A percentile compares a stretch with the other conserved stretches of the same genome.
phyloP scores from a whole-genome alignment of 1,140 invertebrate species.

The Cephus cinctus region DNA sequence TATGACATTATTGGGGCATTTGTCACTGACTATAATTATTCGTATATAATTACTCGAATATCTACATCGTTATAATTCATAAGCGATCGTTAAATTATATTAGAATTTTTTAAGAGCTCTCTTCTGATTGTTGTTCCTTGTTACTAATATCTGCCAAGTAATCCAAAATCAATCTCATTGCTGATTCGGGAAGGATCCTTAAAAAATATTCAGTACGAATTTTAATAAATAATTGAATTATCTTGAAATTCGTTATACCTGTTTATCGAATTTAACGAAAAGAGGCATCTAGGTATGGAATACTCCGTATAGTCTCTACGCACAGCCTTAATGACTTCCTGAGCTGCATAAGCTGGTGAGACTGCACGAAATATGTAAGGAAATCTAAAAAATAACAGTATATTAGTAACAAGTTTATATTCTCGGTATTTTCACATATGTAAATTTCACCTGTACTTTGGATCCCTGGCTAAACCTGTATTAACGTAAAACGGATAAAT shows the following conservation, averaged over 20 bases:
- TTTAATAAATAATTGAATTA: background rate
- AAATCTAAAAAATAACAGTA: constrained; percentile 25
- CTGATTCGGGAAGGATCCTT: constrained; percentile 31
- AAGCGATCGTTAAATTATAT: too few relatives aligned
- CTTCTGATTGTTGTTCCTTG: too few relatives aligned
- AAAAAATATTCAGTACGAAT: background rate
- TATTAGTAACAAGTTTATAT: background rate
- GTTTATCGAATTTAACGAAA: constrained; percentile 31
- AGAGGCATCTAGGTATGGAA: constrained; percentile 38
- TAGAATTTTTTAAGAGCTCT: too few relatives aligned
- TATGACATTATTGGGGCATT: too few relatives aligned
- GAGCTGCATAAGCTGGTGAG: constrained; percentile 32
- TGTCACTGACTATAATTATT: too few relatives aligned
- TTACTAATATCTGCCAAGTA: constrained; percentile 29
- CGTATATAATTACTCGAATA: too few relatives aligned
- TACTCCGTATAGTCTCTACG: constrained; percentile 40
- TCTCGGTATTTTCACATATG: background rate
- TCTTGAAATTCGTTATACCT: constrained; percentile 23
- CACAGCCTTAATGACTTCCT: constrained; percentile 36
- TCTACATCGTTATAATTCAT: too few relatives aligned
- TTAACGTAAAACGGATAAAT: constrained; percentile 44
- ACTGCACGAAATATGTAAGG: constrained; percentile 36
- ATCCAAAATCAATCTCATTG: constrained; percentile 31
- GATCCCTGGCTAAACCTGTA: constrained; percentile 34
- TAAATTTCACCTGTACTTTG: constrained; percentile 38